Conservation (phyloP, 2,888 invertebrate species). For the Labia minor region DNA sequence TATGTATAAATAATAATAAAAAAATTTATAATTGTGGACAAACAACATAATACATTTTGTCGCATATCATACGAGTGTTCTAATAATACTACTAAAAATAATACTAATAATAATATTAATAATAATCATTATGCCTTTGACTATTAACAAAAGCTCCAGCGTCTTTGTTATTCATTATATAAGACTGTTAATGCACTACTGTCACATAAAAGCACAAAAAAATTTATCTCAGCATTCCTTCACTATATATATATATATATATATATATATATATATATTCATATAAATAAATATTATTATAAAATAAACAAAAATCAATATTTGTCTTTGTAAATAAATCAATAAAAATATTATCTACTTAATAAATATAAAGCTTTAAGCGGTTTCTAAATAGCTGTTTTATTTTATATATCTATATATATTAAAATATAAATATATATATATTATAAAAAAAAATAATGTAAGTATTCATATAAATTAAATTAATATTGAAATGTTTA, state of each 20-base stretch:
- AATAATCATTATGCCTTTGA: neutral
- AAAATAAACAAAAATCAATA: neutral
- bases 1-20: too few relatives aligned
- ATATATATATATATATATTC: neutral
- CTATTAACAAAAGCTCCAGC: neutral
- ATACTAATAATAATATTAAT: too few relatives aligned
- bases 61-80: slow-evolving; percentile 7
- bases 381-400: slow-evolving; percentile 7
- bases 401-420: slow-evolving; percentile 13
- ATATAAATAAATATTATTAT: neutral
- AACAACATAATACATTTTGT: too few relatives aligned
- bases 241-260: slow-evolving; percentile 1
- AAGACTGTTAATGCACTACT: slow-evolving; percentile 13
- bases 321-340: neutral
- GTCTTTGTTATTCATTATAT: neutral
- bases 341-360: neutral
- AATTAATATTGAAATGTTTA: too few relatives aligned
- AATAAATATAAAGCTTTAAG: neutral
- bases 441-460: neutral
- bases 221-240: neutral
- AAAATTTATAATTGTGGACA: neutral
- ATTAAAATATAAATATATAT: neutral
- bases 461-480: neutral
- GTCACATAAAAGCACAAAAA: slow-evolving; percentile 8
- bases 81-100: neutral